phyloP scores from a whole-genome alignment of 2,797 vertebrate species.

The Capromys pilorides region DNA sequence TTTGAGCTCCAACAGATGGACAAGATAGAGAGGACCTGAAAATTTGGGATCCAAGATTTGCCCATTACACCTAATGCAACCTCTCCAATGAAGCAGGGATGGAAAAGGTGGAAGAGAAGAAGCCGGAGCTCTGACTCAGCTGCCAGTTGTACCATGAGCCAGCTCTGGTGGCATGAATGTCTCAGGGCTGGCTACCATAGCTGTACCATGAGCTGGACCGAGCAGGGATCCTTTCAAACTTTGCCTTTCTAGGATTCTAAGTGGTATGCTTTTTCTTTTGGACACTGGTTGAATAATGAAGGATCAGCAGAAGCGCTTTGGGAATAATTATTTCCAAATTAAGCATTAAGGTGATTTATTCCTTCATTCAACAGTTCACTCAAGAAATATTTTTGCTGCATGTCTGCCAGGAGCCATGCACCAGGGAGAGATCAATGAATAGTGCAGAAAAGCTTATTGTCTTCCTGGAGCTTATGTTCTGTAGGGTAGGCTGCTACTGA shows the following conservation, averaged over 20 bases:
- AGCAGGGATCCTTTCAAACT: background rate
- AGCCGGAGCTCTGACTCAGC: background rate
- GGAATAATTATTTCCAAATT: slow-evolving; percentile 3
- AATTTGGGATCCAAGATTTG: background rate
- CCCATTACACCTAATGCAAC: background rate
- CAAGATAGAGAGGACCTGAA: background rate
- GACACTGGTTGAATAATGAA: background rate
- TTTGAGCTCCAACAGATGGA: background rate
- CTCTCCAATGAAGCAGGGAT: background rate
- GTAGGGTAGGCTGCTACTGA: background rate
- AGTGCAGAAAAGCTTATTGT: background rate
- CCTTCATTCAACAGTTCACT: background rate
- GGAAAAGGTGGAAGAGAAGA: background rate
- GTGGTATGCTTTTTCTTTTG: background rate
- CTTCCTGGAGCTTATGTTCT: background rate
- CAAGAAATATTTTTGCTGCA: background rate
- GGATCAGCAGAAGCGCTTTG: background rate
- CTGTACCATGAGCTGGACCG: background rate
- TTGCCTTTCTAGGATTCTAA: slow-evolving; percentile 5
- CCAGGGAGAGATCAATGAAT: background rate
- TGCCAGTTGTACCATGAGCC: background rate
- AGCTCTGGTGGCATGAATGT: background rate
- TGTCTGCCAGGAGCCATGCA: background rate
- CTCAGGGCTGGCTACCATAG: background rate
- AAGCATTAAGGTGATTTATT: background rate